Evolutionary conservation across 2,888 invertebrate species (phyloP).

Genomic region (Biston betularia): DNA sequence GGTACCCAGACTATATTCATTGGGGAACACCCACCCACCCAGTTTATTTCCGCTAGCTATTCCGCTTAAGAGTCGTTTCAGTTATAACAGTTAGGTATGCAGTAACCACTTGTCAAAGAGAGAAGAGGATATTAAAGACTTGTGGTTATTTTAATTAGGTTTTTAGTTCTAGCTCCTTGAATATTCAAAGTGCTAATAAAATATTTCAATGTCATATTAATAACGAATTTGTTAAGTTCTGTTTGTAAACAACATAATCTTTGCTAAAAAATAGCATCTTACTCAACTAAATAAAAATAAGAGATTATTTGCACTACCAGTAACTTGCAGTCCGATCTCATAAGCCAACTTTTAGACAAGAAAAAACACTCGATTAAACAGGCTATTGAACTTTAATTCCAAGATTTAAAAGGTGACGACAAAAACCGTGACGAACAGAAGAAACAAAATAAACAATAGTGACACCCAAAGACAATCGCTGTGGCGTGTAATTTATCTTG

Average conservation of each 20-base stretch:
- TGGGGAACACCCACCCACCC: no score
- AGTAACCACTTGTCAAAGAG: no score
- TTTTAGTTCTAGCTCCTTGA: no score
- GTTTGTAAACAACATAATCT: constrained; percentile 19
- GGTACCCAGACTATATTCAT: no score
- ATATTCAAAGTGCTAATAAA: no score
- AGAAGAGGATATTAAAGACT: no score
- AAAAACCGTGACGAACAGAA: constrained; percentile 35
- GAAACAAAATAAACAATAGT: constrained; percentile 42
- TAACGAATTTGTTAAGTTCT: no score
- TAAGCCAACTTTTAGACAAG: constrained; percentile 19
- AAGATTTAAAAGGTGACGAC: constrained; percentile 25
- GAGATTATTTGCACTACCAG: constrained; percentile 14
- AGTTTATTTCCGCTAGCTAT: no score
- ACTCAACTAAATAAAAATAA: constrained; percentile 3
- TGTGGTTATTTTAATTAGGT: no score
- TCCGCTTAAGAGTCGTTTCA: no score
- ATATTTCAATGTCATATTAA: no score
- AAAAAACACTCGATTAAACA: constrained; percentile 37
- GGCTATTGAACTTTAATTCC: constrained; percentile 41
- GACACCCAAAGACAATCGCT: constrained; percentile 43
- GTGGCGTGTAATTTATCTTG: constrained; percentile 47
- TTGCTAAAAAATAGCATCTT: constrained; percentile 3
- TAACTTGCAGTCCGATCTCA: constrained; percentile 15
- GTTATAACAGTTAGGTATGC: no score